A percentile compares a stretch with the other conserved stretches of the same genome.
Evolutionary conservation across 2,113 vertebrate genomes (phyloP).

Genomic region (Mesocricetus auratus): DNA sequence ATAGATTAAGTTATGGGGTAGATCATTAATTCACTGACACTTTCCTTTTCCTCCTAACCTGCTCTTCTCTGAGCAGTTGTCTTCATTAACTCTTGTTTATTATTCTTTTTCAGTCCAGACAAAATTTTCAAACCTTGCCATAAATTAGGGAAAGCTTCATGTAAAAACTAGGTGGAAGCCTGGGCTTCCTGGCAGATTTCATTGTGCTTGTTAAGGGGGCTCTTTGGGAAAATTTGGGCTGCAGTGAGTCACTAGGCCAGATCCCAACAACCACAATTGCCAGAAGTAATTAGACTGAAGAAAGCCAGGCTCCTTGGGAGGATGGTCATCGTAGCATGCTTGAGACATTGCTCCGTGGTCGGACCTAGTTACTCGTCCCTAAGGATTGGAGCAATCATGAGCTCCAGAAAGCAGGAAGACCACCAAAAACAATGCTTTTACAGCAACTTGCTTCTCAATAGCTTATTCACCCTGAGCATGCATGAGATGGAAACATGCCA

Average conservation of each 20-base stretch:
- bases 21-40: conserved; percentile 38
- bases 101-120: conserved; percentile 63
- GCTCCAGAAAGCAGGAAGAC: conserved; percentile 74
- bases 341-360: conserved; percentile 67
- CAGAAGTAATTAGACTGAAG: conserved; percentile 81
- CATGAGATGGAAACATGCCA: conserved; percentile 12
- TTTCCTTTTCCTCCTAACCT: conserved; percentile 33
- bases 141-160: conserved; percentile 68
- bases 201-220: conserved; percentile 76
- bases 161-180: conserved; percentile 70
- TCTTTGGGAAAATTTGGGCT: conserved; percentile 79
- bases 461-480: conserved; percentile 34
- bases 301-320: conserved; percentile 78
- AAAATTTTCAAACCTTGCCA: conserved; percentile 64
- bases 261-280: conserved; percentile 81
- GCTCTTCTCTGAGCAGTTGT: conserved; percentile 53
- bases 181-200: conserved; percentile 76
- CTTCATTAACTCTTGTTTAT: conserved; percentile 71
- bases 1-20: conserved; percentile 21
- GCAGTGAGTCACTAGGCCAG: conserved; percentile 80
- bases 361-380: conserved; percentile 75
- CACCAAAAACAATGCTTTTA: conserved; percentile 78
- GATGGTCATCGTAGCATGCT: conserved; percentile 67
- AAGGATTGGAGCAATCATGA: conserved; percentile 72
- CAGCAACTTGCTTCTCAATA: conserved; percentile 52